phyloP scores from a whole-genome alignment of 2,113 vertebrate genomes.

The Hystrix brachyura region DNA sequence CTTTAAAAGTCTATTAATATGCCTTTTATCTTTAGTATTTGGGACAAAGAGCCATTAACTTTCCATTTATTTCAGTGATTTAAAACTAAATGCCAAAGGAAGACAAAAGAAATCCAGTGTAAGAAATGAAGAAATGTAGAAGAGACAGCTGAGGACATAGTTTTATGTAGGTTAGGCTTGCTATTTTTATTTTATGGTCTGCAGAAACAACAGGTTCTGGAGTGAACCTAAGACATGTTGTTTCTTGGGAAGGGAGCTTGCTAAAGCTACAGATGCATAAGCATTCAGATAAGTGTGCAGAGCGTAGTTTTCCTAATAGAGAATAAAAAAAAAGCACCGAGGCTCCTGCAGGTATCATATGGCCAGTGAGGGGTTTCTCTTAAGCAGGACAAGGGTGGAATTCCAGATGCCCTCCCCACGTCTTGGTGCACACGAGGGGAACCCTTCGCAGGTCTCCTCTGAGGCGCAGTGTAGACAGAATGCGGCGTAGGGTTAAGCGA shows the following conservation, averaged over 20 bases:
- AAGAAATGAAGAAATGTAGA: background rate
- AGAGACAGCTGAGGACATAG: background rate
- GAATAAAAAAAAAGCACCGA: no score
- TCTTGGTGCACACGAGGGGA: fast-evolving
- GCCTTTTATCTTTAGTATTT: conserved; percentile 78
- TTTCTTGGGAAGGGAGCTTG: background rate
- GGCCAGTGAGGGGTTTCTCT: background rate
- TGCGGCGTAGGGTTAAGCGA: no score
- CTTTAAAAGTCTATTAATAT: conserved; percentile 77
- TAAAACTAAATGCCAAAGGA: conserved; percentile 45
- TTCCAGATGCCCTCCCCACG: fast-evolving
- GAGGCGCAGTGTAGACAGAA: background rate
- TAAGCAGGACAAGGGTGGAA: background rate
- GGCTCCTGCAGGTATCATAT: no score
- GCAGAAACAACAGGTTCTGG: background rate
- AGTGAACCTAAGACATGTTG: background rate
- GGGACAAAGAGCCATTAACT: conserved; percentile 68
- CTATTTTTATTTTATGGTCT: background rate
- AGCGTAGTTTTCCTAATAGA: background rate
- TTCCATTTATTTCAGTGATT: conserved; percentile 71
- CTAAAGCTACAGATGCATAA: fast-evolving
- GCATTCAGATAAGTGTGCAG: background rate
- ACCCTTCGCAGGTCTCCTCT: background rate
- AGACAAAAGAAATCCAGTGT: conserved; percentile 48
- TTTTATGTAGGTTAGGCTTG: background rate